A percentile compares a stretch with the other conserved stretches of the same genome.
phyloP scores from a whole-genome alignment of 2,113 vertebrate genomes.

The Patagioenas fasciata region DNA sequence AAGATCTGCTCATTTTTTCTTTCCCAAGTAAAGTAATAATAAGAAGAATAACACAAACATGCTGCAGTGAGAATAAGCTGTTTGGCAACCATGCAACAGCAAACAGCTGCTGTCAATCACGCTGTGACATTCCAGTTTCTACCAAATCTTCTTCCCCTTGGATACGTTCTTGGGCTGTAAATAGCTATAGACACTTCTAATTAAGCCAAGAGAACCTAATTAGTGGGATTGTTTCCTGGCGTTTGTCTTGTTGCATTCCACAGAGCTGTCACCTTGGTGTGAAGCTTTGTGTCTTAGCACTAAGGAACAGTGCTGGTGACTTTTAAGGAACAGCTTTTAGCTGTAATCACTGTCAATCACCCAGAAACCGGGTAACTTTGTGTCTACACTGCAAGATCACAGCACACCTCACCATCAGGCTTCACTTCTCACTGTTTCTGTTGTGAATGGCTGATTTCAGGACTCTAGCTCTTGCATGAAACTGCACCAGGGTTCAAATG shows the following conservation, averaged over 20 bases:
- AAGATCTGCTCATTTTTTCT: not conserved
- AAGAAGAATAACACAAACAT: not conserved
- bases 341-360: not conserved
- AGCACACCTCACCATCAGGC: accelerated
- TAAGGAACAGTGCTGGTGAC: accelerated
- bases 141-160: conserved; percentile 28
- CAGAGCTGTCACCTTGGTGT: not conserved
- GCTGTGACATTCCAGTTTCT: not conserved
- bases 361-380: not conserved
- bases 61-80: not conserved
- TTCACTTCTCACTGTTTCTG: not conserved
- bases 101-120: conserved; percentile 22
- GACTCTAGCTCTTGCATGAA: accelerated
- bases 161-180: conserved; percentile 16
- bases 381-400: accelerated
- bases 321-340: not conserved
- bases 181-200: conserved; percentile 44
- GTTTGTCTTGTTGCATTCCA: not conserved
- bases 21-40: not conserved
- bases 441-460: not conserved
- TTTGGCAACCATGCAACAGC: not conserved
- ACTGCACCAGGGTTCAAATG: no score
- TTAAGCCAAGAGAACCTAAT: conserved; percentile 54
- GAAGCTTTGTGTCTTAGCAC: not conserved
- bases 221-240: conserved; percentile 38